Evolutionary conservation across 1,140 invertebrate species (phyloP).

Genomic region (Pogonognathellus flavescens): DNA sequence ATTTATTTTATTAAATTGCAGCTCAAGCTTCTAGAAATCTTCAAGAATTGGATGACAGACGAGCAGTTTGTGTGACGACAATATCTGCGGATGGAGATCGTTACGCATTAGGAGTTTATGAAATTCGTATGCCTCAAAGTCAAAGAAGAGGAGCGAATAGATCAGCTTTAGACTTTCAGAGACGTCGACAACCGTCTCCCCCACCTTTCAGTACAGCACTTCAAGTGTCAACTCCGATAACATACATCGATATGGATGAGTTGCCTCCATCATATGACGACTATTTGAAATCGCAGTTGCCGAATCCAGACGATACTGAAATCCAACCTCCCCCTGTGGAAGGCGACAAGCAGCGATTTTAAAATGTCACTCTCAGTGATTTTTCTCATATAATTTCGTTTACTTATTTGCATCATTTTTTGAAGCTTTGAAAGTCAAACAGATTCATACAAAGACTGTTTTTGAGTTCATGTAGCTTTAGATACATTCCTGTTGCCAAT

Average conservation of each 20-base stretch:
- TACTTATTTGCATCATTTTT: background rate
- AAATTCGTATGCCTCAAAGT: slow-evolving; percentile 54
- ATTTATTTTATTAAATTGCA: slow-evolving; percentile 20
- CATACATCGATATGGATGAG: slow-evolving; percentile 36
- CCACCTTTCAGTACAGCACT: slow-evolving; percentile 39
- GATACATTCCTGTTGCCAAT: background rate
- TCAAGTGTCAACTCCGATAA: slow-evolving; percentile 45
- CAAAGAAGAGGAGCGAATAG: slow-evolving; percentile 27
- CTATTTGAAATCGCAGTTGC: slow-evolving; percentile 27
- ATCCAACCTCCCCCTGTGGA: background rate
- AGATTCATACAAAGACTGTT: background rate
- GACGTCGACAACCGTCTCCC: background rate
- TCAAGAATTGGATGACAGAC: slow-evolving; percentile 47
- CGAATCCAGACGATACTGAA: background rate
- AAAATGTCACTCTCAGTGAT: background rate
- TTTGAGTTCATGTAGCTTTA: slow-evolving; percentile 19
- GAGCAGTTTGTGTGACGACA: slow-evolving; percentile 57
- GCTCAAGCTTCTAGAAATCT: slow-evolving; percentile 59
- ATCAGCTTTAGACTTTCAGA: background rate
- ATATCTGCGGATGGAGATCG: slow-evolving; percentile 52
- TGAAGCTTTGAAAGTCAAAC: slow-evolving; percentile 28
- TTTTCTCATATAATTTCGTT: background rate
- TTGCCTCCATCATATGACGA: slow-evolving; percentile 54
- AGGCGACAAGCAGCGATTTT: slow-evolving; percentile 28
- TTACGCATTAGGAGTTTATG: slow-evolving; percentile 57